phyloP scores from a whole-genome alignment of 2,888 invertebrate genomes.

The Ophion slaviceki region DNA sequence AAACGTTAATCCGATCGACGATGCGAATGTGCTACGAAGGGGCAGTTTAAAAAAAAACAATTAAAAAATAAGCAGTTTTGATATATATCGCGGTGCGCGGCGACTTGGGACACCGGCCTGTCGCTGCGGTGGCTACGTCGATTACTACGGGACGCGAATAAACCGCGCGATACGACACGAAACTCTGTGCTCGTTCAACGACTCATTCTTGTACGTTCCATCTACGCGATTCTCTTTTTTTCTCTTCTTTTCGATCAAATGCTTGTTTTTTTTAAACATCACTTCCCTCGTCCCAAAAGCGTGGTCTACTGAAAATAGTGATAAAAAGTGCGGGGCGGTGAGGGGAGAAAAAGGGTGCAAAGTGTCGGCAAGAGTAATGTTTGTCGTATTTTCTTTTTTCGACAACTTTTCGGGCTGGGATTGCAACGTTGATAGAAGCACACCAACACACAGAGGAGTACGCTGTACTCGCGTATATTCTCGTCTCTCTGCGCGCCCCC shows the following conservation, averaged over 20 bases:
- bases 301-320: too few species aligned
- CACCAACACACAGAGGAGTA: constrained; percentile 45
- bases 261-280: background rate
- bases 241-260: background rate
- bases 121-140: constrained; percentile 65
- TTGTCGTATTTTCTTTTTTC: constrained; percentile 23
- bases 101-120: constrained; percentile 67
- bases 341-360: constrained; percentile 1
- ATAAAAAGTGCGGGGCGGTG: background rate
- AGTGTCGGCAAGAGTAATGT: background rate
- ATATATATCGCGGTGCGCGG: constrained; percentile 10
- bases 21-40: constrained; percentile 67
- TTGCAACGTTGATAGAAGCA: constrained; percentile 61
- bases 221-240: background rate
- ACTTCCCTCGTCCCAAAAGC: background rate
- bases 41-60: constrained; percentile 45
- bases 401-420: constrained; percentile 42
- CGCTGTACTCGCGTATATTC: constrained; percentile 58
- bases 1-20: constrained; percentile 63
- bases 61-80: background rate
- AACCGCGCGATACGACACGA: constrained; percentile 56
- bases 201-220: constrained; percentile 20
- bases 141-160: constrained; percentile 64
- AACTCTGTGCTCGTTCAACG: constrained; percentile 39
- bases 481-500: constrained; percentile 39